Evolutionary conservation across 2,797 vertebrate species (phyloP).

Genomic region (Semaprochilodus insignis): DNA sequence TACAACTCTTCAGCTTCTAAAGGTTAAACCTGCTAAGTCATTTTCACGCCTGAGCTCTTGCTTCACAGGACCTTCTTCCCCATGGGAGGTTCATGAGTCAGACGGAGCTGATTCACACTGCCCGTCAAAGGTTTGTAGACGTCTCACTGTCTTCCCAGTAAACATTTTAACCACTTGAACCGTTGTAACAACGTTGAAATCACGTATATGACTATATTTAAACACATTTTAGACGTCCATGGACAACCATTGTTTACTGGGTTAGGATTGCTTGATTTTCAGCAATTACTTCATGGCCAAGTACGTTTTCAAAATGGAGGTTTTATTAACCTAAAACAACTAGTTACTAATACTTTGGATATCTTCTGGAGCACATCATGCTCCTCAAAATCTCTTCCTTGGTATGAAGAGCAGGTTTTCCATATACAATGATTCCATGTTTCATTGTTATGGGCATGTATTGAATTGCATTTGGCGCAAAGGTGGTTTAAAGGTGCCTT

Average conservation of each 20-base stretch:
- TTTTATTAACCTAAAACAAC: not conserved
- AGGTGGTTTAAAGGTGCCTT: too few relatives aligned
- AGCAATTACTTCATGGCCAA: not conserved
- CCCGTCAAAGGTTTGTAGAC: not conserved
- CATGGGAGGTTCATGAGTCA: not conserved
- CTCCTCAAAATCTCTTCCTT: not conserved
- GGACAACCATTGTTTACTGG: too few relatives aligned
- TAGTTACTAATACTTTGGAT: not conserved
- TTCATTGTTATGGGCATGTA: too few relatives aligned
- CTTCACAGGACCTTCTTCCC: not conserved
- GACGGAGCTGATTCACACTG: not conserved
- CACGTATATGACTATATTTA: too few relatives aligned
- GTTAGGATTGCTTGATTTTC: too few relatives aligned
- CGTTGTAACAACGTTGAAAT: too few relatives aligned
- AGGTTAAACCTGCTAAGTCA: not conserved
- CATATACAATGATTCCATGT: too few relatives aligned
- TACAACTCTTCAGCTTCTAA: too few relatives aligned
- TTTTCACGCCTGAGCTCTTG: not conserved
- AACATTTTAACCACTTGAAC: too few relatives aligned
- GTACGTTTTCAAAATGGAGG: not conserved
- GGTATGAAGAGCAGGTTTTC: not conserved
- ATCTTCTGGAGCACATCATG: not conserved
- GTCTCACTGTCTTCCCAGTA: too few relatives aligned
- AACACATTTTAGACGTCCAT: too few relatives aligned
- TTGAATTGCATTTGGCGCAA: too few relatives aligned